Percentiles rank a stretch among this genome's conserved stretches.
Evolutionary conservation across 2,888 invertebrate genomes (phyloP).

Genomic region (Ormyrus pomaceus): DNA sequence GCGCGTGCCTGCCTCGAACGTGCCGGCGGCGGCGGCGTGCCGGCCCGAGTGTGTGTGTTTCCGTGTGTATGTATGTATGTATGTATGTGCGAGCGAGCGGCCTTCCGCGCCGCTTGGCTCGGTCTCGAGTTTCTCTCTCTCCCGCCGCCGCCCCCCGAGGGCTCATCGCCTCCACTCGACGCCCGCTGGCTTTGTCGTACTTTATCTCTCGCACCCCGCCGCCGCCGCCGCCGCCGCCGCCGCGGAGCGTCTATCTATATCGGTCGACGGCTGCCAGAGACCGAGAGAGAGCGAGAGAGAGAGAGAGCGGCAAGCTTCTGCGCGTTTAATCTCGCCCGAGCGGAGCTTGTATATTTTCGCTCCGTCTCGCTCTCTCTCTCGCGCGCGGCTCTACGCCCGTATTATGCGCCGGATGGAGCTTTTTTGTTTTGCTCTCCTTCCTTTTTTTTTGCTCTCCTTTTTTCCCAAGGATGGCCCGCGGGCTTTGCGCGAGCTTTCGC

Average conservation of each 20-base stretch:
- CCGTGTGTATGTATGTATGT: not conserved
- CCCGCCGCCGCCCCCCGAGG: slow-evolving; percentile 65
- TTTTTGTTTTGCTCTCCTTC: too few relatives aligned
- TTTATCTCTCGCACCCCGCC: slow-evolving; percentile 16
- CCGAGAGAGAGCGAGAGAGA: not conserved
- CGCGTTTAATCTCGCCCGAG: slow-evolving; percentile 39
- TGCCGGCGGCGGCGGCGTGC: slow-evolving; percentile 61
- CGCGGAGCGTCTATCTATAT: too few relatives aligned
- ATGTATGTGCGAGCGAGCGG: slow-evolving; percentile 29
- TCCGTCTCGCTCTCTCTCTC: slow-evolving; percentile 5
- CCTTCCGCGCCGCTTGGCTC: slow-evolving; percentile 62
- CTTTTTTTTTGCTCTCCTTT: too few relatives aligned
- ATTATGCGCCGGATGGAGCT: not conserved
- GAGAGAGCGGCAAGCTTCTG: not conserved
- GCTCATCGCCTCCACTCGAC: slow-evolving; percentile 71
- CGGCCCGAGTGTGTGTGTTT: slow-evolving; percentile 71
- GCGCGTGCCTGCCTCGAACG: slow-evolving; percentile 25
- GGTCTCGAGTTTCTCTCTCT: slow-evolving; percentile 56
- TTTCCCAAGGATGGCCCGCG: too few relatives aligned
- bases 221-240: too few relatives aligned
- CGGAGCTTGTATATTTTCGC: slow-evolving; percentile 33
- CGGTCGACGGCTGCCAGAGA: too few relatives aligned
- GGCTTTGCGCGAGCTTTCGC: too few relatives aligned
- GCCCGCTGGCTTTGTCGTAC: slow-evolving; percentile 10
- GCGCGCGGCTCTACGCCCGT: slow-evolving; percentile 13